Evolutionary conservation across 2,113 vertebrate species (phyloP), one percentile per base, ranked within the genome.

Genomic region (Calidris pugnax): DNA sequence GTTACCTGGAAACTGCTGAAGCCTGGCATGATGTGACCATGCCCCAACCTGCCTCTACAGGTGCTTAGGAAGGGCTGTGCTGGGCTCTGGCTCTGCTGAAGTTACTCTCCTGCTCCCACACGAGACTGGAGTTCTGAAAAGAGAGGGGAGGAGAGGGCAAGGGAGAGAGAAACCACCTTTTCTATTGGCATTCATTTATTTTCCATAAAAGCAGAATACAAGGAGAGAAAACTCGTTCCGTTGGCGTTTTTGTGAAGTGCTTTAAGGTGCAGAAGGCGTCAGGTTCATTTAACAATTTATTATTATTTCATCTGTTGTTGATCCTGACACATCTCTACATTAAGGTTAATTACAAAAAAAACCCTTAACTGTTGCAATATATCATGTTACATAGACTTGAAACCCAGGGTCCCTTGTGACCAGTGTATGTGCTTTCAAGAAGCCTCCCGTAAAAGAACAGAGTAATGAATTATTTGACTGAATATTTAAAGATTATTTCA

Each of bases 1-100:
- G 89, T 87, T 90, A 95, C 64, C 60, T 89, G 76, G 77, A 87
- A 69, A 64, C 71, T 47, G 90, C 69, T 82, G 33, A 37, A 50
- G 41, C 50, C 32, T 0, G 0, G 33, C 5, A 0, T 41, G 72
- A 17, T 43, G 69, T 87, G 79, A 24, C 63, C 0, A 1, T 83
- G 72, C 7, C 22, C 32, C 0, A 1, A 11, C 0, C 5, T 43
- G 63, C n/a, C 41, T 63, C 41, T 87, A 1, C 35, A n/a, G 24
- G 26, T 45, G 53, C 57, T 51, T 22, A 28, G 67, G n/a, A 66
- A 43, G 55, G 71, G 66, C 74, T 79, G 45, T 76, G 57, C 77
- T 87, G 35, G 23, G 56, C 51, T 57, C n/a, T 64, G 72, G 22
- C n/a, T 79, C 2, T 0, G 0, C 17, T 27, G 11, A 60, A 35